Evolutionary conservation across 2,888 invertebrate species (phyloP).

Genomic region (Drosophila atripex): DNA sequence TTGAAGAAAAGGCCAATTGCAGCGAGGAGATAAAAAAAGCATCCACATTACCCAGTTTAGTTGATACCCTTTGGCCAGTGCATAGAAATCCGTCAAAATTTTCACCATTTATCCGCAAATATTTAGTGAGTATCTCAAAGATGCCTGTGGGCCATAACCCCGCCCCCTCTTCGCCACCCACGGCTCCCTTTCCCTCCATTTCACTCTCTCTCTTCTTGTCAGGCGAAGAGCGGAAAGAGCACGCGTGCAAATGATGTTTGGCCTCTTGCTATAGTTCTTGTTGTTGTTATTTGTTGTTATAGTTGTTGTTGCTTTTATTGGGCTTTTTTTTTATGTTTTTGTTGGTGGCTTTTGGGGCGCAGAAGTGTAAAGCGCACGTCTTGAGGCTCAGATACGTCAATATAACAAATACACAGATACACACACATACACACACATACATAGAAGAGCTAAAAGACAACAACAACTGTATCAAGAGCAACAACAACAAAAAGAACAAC

Average conservation of each 20-base stretch:
- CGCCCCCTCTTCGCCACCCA: conserved; percentile 20
- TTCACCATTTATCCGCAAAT: conserved; percentile 82
- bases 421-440: conserved; percentile 42
- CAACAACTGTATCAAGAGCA: conserved; percentile 41
- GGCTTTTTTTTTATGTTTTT: conserved; percentile 7
- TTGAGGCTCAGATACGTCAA: conserved; percentile 72
- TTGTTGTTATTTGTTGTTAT: conserved; percentile 23
- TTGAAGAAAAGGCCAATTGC: conserved; percentile 33
- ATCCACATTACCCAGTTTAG: conserved; percentile 29
- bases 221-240: conserved; percentile 70
- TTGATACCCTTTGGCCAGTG: conserved; percentile 54
- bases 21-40: conserved; percentile 25
- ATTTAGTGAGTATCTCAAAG: conserved; percentile 80
- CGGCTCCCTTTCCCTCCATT: conserved; percentile 10
- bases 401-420: conserved; percentile 55
- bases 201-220: conserved; percentile 17
- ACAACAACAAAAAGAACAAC: conserved; percentile 22
- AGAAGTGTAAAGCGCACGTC: conserved; percentile 68
- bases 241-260: conserved; percentile 77
- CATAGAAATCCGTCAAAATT: conserved; percentile 77
- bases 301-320: conserved; percentile 30
- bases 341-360: conserved; percentile 49
- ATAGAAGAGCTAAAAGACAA: conserved; percentile 12
- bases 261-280: conserved; percentile 24
- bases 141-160: conserved; percentile 53